Evolutionary conservation across 2,888 invertebrate genomes (phyloP).

Genomic region (Cacoxenus indagator): DNA sequence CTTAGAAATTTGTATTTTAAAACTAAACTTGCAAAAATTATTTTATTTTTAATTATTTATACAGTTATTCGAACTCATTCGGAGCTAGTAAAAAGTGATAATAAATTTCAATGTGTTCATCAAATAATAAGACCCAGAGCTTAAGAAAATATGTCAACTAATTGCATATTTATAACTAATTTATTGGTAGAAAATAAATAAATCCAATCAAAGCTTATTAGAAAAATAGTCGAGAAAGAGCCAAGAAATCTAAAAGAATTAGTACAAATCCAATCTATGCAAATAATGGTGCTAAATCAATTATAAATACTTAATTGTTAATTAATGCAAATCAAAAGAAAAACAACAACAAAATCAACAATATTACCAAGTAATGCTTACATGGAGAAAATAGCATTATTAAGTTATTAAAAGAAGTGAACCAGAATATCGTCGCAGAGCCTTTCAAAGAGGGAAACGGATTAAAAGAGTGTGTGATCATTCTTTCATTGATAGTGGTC

Average conservation of each 20-base stretch:
- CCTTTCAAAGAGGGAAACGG: background rate
- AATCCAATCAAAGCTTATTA: slow-evolving; percentile 14
- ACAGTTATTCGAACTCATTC: too few relatives aligned
- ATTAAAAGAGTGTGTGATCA: background rate
- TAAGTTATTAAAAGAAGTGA: slow-evolving; percentile 14
- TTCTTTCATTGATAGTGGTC: background rate
- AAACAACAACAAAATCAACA: slow-evolving; percentile 36
- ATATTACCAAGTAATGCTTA: background rate
- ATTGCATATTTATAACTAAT: slow-evolving; percentile 9
- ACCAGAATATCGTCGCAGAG: slow-evolving; percentile 5
- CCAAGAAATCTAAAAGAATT: background rate
- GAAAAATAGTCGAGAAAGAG: background rate
- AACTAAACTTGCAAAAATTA: too few relatives aligned
- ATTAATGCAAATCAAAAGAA: slow-evolving; percentile 57
- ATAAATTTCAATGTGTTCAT: slow-evolving; percentile 3
- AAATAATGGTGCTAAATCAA: slow-evolving; percentile 60
- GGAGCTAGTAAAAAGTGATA: too few relatives aligned
- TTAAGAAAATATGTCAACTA: slow-evolving; percentile 7
- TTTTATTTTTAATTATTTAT: too few relatives aligned
- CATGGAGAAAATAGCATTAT: background rate
- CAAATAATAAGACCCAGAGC: background rate
- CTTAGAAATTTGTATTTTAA: too few relatives aligned
- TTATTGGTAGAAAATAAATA: background rate
- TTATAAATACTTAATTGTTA: slow-evolving; percentile 60
- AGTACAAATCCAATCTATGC: slow-evolving; percentile 29